Conservation (phyloP, 2,113 vertebrate genomes). For the Pseudorhombus dupliciocellatus region DNA sequence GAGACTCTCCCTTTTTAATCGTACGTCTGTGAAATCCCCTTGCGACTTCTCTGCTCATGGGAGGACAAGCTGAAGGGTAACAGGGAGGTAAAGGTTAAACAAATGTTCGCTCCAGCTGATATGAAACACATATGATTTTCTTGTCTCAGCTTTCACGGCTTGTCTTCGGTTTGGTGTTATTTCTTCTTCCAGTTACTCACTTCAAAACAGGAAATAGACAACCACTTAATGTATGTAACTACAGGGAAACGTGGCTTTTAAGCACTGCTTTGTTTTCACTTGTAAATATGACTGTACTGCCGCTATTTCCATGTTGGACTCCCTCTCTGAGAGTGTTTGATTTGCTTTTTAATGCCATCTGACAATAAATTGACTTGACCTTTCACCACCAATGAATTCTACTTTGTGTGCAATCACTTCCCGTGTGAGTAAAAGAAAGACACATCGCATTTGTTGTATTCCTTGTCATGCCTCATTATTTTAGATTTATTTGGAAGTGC, state of each 20-base stretch:
- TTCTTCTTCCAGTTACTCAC: background rate
- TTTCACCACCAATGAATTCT: slow-evolving; percentile 13
- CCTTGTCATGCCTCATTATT: too few species aligned
- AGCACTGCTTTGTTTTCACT: slow-evolving; percentile 36
- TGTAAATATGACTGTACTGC: slow-evolving; percentile 39
- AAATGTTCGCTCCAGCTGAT: background rate
- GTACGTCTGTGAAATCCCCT: background rate
- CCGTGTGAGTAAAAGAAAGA: background rate
- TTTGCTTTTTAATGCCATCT: slow-evolving; percentile 19
- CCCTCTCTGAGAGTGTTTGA: background rate
- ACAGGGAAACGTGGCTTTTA: slow-evolving; percentile 1
- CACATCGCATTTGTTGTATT: too few species aligned
- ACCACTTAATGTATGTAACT: background rate
- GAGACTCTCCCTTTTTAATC: background rate
- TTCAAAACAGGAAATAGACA: background rate
- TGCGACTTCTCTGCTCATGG: slow-evolving; percentile 14
- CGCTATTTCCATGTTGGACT: slow-evolving; percentile 17
- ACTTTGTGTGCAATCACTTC: background rate
- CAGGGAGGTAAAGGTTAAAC: background rate
- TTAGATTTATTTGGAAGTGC: too few species aligned
- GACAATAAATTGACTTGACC: slow-evolving; percentile 60
- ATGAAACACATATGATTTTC: background rate
- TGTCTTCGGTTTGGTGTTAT: background rate
- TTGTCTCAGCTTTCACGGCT: background rate
- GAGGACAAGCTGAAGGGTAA: background rate